Evolutionary conservation across 2,888 invertebrate species (phyloP).

Genomic region (Seira ritae): DNA sequence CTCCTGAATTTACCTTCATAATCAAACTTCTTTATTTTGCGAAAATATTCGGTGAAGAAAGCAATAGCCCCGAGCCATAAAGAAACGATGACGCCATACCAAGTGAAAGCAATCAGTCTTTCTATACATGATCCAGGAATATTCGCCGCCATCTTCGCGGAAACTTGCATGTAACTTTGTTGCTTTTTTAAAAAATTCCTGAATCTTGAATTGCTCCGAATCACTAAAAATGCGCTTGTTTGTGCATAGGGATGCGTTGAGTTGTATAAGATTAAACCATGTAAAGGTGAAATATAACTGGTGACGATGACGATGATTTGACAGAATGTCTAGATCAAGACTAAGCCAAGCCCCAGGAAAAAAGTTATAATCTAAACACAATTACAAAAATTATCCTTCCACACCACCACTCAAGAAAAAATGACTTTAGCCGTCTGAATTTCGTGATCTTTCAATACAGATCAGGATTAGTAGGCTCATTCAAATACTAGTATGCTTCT

Average conservation of each 20-base stretch:
- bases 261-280: too few relatives aligned
- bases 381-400: neutral
- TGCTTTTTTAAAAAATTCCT: too few relatives aligned
- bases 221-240: too few relatives aligned
- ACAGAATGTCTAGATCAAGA: neutral
- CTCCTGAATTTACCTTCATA: slow-evolving; percentile 27
- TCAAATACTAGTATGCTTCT: too few relatives aligned
- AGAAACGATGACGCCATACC: slow-evolving; percentile 32
- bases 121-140: slow-evolving; percentile 19
- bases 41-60: slow-evolving; percentile 14
- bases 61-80: neutral
- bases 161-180: too few relatives aligned
- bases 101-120: slow-evolving; percentile 6
- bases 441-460: too few relatives aligned
- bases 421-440: neutral
- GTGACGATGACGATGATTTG: neutral
- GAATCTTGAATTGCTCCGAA: too few relatives aligned
- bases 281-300: too few relatives aligned
- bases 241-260: too few relatives aligned
- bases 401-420: neutral
- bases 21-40: slow-evolving; percentile 24
- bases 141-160: neutral
- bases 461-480: neutral
- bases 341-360: too few relatives aligned
- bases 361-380: neutral